phyloP scores from a whole-genome alignment of 64 coral and sea anemone species.

The Montipora capricornis region DNA sequence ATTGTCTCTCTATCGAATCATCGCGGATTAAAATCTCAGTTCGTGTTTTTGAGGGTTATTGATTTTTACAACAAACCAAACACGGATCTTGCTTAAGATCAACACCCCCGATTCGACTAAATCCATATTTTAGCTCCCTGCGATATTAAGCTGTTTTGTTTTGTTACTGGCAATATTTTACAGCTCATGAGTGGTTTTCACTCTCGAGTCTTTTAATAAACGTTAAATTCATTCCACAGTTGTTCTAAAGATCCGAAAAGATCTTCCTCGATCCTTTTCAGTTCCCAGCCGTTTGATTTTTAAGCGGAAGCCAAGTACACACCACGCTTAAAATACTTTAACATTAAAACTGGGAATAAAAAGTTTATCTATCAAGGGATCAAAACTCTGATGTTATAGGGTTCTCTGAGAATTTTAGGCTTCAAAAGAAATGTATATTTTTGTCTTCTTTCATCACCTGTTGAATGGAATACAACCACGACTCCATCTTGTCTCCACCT shows the following conservation, averaged over 20 bases:
- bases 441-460: constrained; percentile 22
- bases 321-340: not conserved
- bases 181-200: no score
- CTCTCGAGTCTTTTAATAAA: not conserved
- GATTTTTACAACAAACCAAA: not conserved
- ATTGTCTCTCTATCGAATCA: no score
- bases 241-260: not conserved
- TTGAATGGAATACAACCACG: not conserved
- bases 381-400: no score
- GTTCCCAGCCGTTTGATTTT: not conserved
- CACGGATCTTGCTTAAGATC: not conserved
- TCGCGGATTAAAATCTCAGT: not conserved
- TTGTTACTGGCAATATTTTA: no score
- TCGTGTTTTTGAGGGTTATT: not conserved
- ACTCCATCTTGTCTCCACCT: not conserved
- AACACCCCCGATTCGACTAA: not conserved
- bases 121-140: not conserved
- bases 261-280: no score
- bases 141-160: not conserved
- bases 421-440: not conserved
- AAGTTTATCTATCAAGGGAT: no score
- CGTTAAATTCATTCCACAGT: not conserved
- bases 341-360: no score
- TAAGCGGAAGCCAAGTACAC: not conserved
- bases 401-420: not conserved